phyloP scores from a whole-genome alignment of 2,888 invertebrate species.

The Stenotaenia linearis region DNA sequence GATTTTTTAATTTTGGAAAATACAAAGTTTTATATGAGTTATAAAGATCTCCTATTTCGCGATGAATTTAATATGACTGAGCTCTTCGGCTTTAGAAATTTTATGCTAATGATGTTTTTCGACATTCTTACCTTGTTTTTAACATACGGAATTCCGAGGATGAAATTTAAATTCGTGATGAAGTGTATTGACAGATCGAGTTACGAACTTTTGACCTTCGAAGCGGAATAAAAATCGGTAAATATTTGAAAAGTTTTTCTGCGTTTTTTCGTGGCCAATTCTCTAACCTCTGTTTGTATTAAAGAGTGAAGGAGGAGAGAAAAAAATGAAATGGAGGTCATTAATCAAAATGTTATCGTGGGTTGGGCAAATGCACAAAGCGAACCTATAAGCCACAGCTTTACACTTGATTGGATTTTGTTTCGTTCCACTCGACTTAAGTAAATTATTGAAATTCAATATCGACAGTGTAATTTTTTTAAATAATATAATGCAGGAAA shows the following conservation, averaged over 20 bases:
- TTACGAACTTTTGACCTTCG: neutral
- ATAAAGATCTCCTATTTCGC: too few species aligned
- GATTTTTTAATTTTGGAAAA: too few species aligned
- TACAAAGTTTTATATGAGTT: too few species aligned
- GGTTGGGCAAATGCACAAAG: conserved; percentile 1
- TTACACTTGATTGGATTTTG: conserved; percentile 19
- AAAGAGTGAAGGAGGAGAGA: neutral
- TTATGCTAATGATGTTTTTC: neutral
- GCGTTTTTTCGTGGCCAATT: neutral
- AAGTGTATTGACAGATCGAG: neutral
- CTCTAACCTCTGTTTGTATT: neutral
- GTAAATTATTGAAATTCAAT: conserved; percentile 18
- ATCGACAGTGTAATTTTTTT: neutral
- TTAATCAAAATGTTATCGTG: conserved; percentile 17
- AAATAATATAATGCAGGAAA: neutral
- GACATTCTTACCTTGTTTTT: neutral
- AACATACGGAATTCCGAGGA: neutral
- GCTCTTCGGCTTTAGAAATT: neutral
- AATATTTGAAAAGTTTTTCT: neutral
- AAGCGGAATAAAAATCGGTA: conserved; percentile 1
- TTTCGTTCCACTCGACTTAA: neutral
- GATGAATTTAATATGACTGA: neutral
- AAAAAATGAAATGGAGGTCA: neutral
- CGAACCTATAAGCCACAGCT: neutral
- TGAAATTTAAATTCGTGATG: neutral